Conservation (phyloP, 2,113 vertebrate genomes). For the Chloebia gouldiae region DNA sequence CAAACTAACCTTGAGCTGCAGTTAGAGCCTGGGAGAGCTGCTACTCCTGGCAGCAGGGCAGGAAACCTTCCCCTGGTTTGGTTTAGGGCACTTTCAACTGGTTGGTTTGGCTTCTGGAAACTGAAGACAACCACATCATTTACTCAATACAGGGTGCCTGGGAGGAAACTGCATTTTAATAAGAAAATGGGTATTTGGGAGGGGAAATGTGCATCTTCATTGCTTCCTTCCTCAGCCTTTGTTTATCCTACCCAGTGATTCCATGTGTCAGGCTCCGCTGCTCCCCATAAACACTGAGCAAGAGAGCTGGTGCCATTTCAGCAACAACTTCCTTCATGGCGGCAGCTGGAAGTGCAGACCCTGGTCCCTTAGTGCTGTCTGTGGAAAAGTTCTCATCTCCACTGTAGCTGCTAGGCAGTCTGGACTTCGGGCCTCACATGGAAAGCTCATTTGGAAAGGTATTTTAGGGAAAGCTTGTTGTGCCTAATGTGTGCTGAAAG, state of each 20-base stretch:
- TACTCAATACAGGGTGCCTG: neutral
- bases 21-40: neutral
- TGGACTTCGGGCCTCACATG: neutral
- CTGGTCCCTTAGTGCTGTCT: neutral
- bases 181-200: neutral
- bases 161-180: neutral
- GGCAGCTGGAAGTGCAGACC: neutral
- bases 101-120: neutral
- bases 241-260: neutral
- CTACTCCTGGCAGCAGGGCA: neutral
- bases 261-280: neutral
- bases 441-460: neutral
- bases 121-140: neutral
- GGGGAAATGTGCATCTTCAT: conserved; percentile 2
- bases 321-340: neutral
- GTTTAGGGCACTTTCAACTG: neutral
- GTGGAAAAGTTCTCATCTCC: neutral
- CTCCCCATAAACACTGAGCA: neutral
- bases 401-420: neutral
- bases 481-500: neutral
- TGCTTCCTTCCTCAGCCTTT: conserved; percentile 20
- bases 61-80: neutral
- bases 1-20: neutral
- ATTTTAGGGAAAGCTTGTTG: neutral
- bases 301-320: neutral